A percentile compares a stretch with the other conserved stretches of the same genome.
These are phyloP conservation scores for Xestia xanthographa DNA, from an alignment of 2,888 invertebrate genomes.

Conservation along the genomic window DNA sequence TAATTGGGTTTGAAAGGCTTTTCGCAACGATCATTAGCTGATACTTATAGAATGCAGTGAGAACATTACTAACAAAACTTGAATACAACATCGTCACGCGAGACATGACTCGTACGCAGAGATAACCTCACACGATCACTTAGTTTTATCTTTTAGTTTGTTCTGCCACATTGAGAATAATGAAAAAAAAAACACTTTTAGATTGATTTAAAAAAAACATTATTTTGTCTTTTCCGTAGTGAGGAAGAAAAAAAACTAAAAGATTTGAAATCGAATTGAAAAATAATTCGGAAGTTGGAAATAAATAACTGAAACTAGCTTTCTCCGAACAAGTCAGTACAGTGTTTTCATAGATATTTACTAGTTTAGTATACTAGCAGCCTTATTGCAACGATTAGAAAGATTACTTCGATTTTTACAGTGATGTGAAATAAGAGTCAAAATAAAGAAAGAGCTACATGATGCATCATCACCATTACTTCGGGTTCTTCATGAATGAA, in stretches of 20 bases:
- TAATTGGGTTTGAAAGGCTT: background rate
- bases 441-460: background rate
- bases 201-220: background rate
- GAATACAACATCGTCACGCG: background rate
- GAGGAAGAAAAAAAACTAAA: background rate
- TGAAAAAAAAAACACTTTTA: background rate
- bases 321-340: background rate
- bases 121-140: background rate
- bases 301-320: background rate
- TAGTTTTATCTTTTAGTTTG: background rate
- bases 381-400: too few species aligned
- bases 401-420: background rate
- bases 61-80: background rate
- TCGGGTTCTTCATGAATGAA: background rate
- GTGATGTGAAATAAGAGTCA: background rate
- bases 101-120: background rate
- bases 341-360: too few species aligned
- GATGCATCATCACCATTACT: background rate
- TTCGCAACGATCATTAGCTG: background rate
- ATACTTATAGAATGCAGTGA: background rate
- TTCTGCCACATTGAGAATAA: background rate
- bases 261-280: background rate
- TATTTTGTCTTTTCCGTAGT: background rate
- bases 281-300: background rate
- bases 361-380: too few species aligned